Percentiles rank a stretch among this genome's conserved stretches.
phyloP scores from a whole-genome alignment of 53 echinoderm and acorn worm species.

The Actinopyga echinites region DNA sequence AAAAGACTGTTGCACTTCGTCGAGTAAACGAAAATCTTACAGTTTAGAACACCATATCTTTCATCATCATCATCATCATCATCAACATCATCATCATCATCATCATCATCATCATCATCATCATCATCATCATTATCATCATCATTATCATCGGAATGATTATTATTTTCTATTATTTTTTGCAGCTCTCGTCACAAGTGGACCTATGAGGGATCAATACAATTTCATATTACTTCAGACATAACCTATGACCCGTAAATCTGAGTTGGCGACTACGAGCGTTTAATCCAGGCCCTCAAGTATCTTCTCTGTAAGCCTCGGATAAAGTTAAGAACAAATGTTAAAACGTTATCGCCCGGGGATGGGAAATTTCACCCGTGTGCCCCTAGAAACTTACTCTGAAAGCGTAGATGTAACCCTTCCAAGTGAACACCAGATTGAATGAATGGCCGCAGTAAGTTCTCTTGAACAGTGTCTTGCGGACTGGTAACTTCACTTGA shows the following conservation, averaged over 20 bases:
- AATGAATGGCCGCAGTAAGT: constrained; percentile 65
- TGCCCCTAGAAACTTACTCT: constrained; percentile 46
- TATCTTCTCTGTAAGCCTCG: too few relatives aligned
- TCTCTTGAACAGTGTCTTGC: constrained; percentile 5
- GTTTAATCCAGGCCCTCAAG: too few relatives aligned
- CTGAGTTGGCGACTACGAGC: too few relatives aligned
- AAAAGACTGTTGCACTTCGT: neutral
- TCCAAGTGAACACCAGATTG: constrained; percentile 60
- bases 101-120: neutral
- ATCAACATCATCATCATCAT: neutral
- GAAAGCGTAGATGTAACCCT: constrained; percentile 73
- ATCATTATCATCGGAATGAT: neutral
- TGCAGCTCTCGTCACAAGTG: neutral
- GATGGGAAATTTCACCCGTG: neutral
- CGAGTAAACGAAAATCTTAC: too few relatives aligned
- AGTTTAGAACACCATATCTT: neutral
- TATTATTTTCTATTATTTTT: neutral
- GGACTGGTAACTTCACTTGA: neutral
- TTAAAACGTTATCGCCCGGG: too few relatives aligned
- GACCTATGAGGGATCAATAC: too few relatives aligned
- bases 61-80: constrained; percentile 16
- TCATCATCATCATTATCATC: constrained; percentile 21
- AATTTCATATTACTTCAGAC: too few relatives aligned
- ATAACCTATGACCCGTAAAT: too few relatives aligned
- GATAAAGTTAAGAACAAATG: neutral